Base-by-base conservation (phyloP, 2,113 vertebrate species). In the Emberiza fucata region DNA sequence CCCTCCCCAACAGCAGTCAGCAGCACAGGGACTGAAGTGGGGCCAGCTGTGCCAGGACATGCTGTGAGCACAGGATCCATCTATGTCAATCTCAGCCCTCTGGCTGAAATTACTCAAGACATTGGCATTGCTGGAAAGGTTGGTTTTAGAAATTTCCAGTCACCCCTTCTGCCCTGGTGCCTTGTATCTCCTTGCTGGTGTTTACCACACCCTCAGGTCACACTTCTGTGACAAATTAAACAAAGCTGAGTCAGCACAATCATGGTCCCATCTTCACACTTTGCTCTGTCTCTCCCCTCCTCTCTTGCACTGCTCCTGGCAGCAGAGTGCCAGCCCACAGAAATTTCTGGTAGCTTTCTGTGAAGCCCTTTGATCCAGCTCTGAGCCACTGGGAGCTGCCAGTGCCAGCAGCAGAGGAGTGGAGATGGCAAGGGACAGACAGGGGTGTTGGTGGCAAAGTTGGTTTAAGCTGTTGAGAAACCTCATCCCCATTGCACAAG, bases 401-500 rank as follows among this genome's bases (percentile, higher is more conserved):
- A 91, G 37, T 3, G 12, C 33, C 18, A 11, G 56, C 6, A 4
- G 61, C 61, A 82, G n/a, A 39, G 17, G 28, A 22, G 39, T 59
- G 75, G 94, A 73, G 75, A 69, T 76, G 0, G 0, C 53, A 39
- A 80, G 42, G 66, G 75, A 83, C 69, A 65, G 45, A 59, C n/a
- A 29, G 37, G 40, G 20, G 65, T 27, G 42, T 19, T 77, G 57
- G 33, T 40, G 66, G 66, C 45, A 92, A 80, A 80, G 35, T 56
- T 3, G 2, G 23, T 92, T 95, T 69, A 83, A 90, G 56, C 63
- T 92, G 79, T 66, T 90, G 76, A 61, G 92, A 96, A 96, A 95
- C 16, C 19, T 86, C 75, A 29, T 61, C 5, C 8, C 59, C 45
- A 23, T 86, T 95, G 59, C 82, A 80, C 42, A 88, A 94, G 71